These are phyloP conservation scores for Nineta flava DNA, from an alignment of 2,888 invertebrate genomes.

Conservation along the genomic window DNA sequence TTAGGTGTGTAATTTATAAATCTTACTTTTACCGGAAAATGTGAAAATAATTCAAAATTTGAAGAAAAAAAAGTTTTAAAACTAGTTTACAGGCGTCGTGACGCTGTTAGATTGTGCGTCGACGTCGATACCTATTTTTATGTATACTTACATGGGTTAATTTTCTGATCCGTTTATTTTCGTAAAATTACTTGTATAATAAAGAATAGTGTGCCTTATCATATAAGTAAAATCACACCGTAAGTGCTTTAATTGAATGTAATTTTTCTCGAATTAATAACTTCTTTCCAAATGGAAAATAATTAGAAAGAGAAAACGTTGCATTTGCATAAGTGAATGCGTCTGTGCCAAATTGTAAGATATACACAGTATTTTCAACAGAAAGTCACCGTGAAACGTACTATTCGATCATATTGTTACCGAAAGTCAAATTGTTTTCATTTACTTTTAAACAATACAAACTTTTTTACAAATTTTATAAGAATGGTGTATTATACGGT, in stretches of 20 bases:
- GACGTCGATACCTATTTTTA: not conserved
- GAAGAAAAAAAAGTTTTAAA: too few species aligned
- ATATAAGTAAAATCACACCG: too few species aligned
- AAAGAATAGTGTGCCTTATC: not conserved
- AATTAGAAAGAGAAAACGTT: not conserved
- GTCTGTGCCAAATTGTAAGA: conserved; percentile 4
- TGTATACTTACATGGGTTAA: not conserved
- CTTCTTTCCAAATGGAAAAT: not conserved
- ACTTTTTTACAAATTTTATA: not conserved
- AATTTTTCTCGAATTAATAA: not conserved
- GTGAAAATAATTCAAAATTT: too few species aligned
- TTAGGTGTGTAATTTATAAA: too few species aligned
- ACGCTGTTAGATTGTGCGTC: not conserved
- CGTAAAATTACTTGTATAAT: not conserved
- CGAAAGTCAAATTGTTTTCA: not conserved
- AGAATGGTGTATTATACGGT: not conserved
- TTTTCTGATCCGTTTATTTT: not conserved
- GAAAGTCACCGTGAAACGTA: not conserved
- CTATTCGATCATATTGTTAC: not conserved
- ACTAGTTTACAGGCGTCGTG: not conserved
- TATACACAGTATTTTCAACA: conserved; percentile 1
- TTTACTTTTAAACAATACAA: not conserved
- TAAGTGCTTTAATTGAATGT: too few species aligned
- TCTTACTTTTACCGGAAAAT: too few species aligned
- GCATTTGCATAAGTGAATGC: conserved; percentile 4